Conservation (phyloP, 2,797 vertebrate genomes). For the Labroides dimidiatus region DNA sequence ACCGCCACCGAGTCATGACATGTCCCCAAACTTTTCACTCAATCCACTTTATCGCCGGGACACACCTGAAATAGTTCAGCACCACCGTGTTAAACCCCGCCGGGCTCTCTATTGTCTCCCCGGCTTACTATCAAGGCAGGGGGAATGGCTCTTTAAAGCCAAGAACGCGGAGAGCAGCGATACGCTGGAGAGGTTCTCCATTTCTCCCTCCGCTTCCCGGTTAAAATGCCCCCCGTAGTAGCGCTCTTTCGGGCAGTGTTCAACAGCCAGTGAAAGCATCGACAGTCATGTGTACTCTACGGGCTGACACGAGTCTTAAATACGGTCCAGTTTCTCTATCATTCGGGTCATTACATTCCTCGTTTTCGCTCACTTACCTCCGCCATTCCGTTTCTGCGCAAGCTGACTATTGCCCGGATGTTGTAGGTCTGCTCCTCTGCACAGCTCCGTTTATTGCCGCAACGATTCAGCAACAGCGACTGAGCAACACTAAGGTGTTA, state of each 20-base stretch:
- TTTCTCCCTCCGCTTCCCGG: conserved; percentile 71
- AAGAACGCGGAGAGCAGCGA: conserved; percentile 74
- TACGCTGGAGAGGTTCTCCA: conserved; percentile 77
- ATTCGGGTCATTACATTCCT: conserved; percentile 74
- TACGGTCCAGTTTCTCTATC: conserved; percentile 49
- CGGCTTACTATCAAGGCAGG: conserved; percentile 61
- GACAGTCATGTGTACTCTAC: conserved; percentile 26
- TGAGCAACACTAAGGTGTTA: conserved; percentile 13
- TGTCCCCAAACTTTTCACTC: conserved; percentile 64
- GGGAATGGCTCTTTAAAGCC: conserved; percentile 82
- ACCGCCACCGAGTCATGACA: conserved; percentile 56
- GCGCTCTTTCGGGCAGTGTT: conserved; percentile 34
- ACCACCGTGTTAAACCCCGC: conserved; percentile 55
- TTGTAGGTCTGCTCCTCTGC: conserved; percentile 77
- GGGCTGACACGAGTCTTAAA: conserved; percentile 33
- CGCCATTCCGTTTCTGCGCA: conserved; percentile 89
- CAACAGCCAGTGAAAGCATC: conserved; percentile 46
- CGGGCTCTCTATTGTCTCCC: conserved; percentile 76
- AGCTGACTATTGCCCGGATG: conserved; percentile 87
- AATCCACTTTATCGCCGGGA: conserved; percentile 31
- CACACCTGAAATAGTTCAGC: conserved; percentile 77
- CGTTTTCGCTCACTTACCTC: conserved; percentile 87
- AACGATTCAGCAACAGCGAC: conserved; percentile 54
- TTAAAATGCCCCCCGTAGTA: conserved; percentile 41
- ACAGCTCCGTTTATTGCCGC: conserved; percentile 75